These are phyloP conservation scores for Phasianus colchicus DNA, from an alignment of 2,113 vertebrate species.

Conservation along the genomic window DNA sequence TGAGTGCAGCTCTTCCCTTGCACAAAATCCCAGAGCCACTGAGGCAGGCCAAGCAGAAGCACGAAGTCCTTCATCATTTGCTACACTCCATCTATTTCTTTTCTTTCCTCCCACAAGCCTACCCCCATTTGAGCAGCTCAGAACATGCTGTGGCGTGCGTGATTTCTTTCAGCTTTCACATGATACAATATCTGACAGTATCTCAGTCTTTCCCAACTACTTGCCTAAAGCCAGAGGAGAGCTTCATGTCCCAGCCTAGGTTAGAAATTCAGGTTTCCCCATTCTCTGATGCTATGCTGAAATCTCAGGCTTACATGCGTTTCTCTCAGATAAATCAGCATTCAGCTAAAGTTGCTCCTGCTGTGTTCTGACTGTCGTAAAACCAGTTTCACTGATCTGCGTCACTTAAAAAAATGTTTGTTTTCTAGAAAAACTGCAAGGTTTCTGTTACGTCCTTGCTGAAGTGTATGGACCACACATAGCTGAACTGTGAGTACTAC, in stretches of 20 bases:
- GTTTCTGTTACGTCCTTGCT: conserved; percentile 66
- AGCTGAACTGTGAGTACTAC: conserved; percentile 79
- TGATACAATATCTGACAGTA: background rate
- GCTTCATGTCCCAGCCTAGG: background rate
- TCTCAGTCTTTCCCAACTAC: background rate
- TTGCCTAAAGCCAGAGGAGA: background rate
- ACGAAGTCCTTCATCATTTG: background rate
- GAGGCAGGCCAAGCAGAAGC: background rate
- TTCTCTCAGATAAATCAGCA: background rate
- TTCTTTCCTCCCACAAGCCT: background rate
- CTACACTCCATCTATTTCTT: background rate
- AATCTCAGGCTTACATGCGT: background rate
- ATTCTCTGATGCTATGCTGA: background rate
- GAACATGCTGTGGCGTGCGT: background rate
- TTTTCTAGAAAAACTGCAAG: conserved; percentile 76
- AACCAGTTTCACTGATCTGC: background rate
- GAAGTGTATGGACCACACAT: conserved; percentile 70
- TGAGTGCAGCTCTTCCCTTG: background rate
- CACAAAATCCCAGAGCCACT: background rate
- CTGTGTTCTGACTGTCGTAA: background rate
- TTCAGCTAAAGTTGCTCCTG: background rate
- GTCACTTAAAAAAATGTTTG: background rate
- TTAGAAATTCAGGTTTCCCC: background rate
- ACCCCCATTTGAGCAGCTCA: background rate
- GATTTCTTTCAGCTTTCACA: background rate